Conservation (phyloP, 2,797 vertebrate species). For the Oceanodroma leucorhoa region DNA sequence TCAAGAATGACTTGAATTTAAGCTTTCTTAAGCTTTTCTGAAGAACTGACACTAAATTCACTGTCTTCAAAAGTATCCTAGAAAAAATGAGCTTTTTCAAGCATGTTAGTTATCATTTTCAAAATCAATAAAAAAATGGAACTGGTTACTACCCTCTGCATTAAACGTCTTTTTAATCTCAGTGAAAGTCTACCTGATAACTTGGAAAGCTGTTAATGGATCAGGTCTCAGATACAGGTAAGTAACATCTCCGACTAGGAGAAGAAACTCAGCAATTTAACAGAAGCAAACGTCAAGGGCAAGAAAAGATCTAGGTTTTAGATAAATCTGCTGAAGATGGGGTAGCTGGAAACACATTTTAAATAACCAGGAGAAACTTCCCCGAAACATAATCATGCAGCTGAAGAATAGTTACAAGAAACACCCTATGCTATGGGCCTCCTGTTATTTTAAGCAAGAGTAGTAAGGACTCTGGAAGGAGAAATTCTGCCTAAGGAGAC, state of each 20-base stretch:
- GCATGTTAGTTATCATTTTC: not conserved
- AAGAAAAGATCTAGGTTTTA: not conserved
- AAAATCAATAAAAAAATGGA: not conserved
- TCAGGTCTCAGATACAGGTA: not conserved
- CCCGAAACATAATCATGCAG: not conserved
- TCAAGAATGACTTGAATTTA: not conserved
- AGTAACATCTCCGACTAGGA: not conserved
- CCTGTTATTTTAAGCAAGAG: conserved; percentile 3
- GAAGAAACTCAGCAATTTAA: not conserved
- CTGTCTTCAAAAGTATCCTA: not conserved
- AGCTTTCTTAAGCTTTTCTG: not conserved
- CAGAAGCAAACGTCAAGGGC: not conserved
- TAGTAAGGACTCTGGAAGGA: not conserved
- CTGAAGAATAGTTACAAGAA: not conserved
- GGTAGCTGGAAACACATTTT: not conserved
- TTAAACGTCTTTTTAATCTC: not conserved
- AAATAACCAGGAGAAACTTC: not conserved
- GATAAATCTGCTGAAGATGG: not conserved
- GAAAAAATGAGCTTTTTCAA: not conserved
- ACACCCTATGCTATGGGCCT: not conserved
- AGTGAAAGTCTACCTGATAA: not conserved
- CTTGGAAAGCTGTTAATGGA: not conserved
- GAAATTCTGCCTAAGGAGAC: conserved; percentile 8
- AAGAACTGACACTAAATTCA: not conserved
- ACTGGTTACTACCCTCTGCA: not conserved